Evolutionary conservation across 2,797 vertebrate species (phyloP), one percentile per base, ranked within the genome.

Genomic region (Anguilla obscura): DNA sequence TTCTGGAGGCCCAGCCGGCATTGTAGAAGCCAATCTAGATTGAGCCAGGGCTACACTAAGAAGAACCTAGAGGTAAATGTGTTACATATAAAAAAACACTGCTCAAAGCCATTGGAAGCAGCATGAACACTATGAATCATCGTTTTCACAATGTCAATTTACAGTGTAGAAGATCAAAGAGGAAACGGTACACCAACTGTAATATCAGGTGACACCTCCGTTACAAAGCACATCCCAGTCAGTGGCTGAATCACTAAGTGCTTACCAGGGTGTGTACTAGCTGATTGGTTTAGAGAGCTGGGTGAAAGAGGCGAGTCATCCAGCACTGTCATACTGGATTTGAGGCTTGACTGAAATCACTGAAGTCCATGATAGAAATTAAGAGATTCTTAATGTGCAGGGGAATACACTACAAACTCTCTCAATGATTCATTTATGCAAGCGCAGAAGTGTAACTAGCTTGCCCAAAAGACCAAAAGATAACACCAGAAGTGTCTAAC

Each of bases 341-440:
- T 10, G 21, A 21, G 45, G 21, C 7, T 16, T 9, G 40, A 82
- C 79, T 24, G 40, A 50, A 48, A 50, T 48, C 80, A 30, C 10
- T 9, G 5, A 60, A 14, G 40, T 14, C 0, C 16, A 30, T 21
- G 8, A 21, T 58, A 84, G n/a, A 84, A 83, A 83, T 27, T 33
- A 54, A 18, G 54, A 14, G 58, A 71, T 86, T 76, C 66, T 40
- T 45, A 52, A 30, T 76, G 63, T 74, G 40, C 86, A 86, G 27
- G n/a, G 85, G 45, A 86, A 52, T 54, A 76, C 56, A 12, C 18
- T 2, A 52, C 27, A 14, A 52, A 74, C 16, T 5, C 86, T 74
- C 50, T 6, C 21, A 52, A 27, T 8, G 7, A 8, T 6, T 27
- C 27, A 1, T 8, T 69, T 58, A 58, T 18, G 56, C 14, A 18